These are phyloP conservation scores for Oncorhynchus tshawytscha DNA, from an alignment of 2,113 vertebrate genomes.

Conservation along the genomic window DNA sequence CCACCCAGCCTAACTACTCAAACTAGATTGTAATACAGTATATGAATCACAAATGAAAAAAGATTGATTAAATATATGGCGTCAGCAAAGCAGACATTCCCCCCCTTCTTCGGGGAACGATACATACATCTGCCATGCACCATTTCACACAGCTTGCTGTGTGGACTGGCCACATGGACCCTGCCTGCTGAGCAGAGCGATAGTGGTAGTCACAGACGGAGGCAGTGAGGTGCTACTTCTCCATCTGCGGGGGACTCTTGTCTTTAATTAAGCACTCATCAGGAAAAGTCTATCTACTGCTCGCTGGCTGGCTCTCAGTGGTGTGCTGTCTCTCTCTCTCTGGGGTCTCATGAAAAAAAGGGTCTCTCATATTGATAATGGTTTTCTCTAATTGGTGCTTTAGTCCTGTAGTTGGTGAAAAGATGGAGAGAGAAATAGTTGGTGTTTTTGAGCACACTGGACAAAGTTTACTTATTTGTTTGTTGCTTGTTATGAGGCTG, in stretches of 20 bases:
- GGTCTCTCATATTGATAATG: constrained; percentile 11
- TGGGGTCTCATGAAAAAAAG: constrained; percentile 6
- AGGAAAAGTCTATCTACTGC: constrained; percentile 25
- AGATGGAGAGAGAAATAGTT: not conserved
- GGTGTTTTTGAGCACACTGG: not conserved
- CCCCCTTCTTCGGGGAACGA: not conserved
- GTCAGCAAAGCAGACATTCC: no score
- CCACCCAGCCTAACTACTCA: not conserved
- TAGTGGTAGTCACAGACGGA: not conserved
- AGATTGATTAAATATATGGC: not conserved
- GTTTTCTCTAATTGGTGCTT: constrained; percentile 16
- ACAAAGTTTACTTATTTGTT: not conserved
- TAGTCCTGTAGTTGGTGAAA: not conserved
- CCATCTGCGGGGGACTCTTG: constrained; percentile 23
- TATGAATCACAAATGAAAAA: not conserved
- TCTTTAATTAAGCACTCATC: constrained; percentile 21
- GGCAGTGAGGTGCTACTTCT: not conserved
- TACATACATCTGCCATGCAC: constrained; percentile 4
- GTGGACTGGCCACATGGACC: constrained; percentile 40
- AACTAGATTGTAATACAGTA: not conserved
- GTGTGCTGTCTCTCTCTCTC: no score
- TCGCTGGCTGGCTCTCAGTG: not conserved
- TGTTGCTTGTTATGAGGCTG: not conserved
- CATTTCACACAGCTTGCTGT: constrained; percentile 70
- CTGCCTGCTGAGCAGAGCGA: not conserved